These are phyloP conservation scores for Palythoa grandiflora DNA, from an alignment of 92 coral and sea anemone species.

Conservation along the genomic window DNA sequence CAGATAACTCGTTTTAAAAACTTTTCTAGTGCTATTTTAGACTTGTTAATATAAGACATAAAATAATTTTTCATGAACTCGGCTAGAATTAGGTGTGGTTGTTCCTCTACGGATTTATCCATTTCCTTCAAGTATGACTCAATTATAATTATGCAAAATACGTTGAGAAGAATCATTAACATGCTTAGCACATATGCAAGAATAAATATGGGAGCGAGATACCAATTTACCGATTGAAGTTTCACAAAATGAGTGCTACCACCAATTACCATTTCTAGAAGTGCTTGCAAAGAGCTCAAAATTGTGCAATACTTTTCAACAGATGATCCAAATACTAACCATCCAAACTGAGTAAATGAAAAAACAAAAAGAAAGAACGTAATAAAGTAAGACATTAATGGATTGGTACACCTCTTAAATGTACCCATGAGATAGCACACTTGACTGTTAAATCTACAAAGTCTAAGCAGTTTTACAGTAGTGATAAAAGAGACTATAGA, in stretches of 20 bases:
- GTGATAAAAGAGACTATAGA: slow-evolving; percentile 73
- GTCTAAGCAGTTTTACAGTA: slow-evolving; percentile 73
- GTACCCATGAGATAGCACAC: slow-evolving; percentile 77
- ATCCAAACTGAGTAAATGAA: slow-evolving; percentile 81
- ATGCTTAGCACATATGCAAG: slow-evolving; percentile 64
- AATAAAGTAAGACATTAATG: slow-evolving; percentile 68
- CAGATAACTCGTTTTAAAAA: neutral
- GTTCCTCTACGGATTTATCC: slow-evolving; percentile 27
- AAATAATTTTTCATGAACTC: slow-evolving; percentile 34
- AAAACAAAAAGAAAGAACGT: slow-evolving; percentile 65
- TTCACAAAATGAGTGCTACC: slow-evolving; percentile 62
- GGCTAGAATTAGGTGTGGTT: slow-evolving; percentile 29
- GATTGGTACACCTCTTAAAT: slow-evolving; percentile 63
- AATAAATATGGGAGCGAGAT: slow-evolving; percentile 69
- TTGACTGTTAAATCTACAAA: slow-evolving; percentile 77
- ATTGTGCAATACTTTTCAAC: slow-evolving; percentile 72
- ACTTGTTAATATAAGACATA: neutral
- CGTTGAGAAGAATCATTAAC: slow-evolving; percentile 62
- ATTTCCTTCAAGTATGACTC: slow-evolving; percentile 65
- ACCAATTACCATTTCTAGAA: slow-evolving; percentile 77
- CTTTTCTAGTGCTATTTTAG: neutral
- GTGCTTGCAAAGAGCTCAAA: slow-evolving; percentile 53
- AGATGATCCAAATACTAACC: slow-evolving; percentile 73
- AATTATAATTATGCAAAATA: slow-evolving; percentile 73
- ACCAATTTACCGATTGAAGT: slow-evolving; percentile 56